Evolutionary conservation across 2,888 invertebrate species (phyloP).

Genomic region (Scaeva pyrastri): DNA sequence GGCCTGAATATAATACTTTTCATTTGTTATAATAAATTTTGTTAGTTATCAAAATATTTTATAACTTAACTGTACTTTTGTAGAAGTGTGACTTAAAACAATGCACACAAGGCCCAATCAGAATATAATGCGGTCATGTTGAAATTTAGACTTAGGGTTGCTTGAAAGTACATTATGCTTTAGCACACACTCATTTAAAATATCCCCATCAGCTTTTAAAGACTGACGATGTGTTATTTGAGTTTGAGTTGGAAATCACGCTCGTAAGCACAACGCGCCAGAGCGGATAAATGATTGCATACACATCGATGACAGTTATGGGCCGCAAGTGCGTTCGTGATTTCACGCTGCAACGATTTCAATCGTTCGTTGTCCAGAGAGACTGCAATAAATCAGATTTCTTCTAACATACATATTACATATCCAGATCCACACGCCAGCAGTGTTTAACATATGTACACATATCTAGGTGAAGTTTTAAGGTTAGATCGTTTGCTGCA

Average conservation of each 20-base stretch:
- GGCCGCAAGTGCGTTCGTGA: constrained; percentile 72
- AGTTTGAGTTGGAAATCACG: constrained; percentile 33
- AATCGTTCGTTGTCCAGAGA: constrained; percentile 34
- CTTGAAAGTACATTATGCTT: constrained; percentile 12
- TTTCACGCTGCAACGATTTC: constrained; percentile 63
- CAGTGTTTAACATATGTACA: not conserved
- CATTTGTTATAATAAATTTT: too few species aligned
- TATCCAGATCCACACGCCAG: not conserved
- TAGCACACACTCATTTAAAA: constrained; percentile 4
- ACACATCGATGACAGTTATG: constrained; percentile 66
- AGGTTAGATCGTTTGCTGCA: constrained; percentile 24
- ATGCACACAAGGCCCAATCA: not conserved
- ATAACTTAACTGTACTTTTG: too few species aligned
- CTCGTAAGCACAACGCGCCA: constrained; percentile 12
- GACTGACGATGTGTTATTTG: constrained; percentile 15
- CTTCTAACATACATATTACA: not conserved
- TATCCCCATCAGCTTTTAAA: not conserved
- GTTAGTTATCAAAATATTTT: too few species aligned
- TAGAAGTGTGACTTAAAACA: too few species aligned
- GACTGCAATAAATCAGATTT: constrained; percentile 67
- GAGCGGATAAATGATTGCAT: constrained; percentile 62
- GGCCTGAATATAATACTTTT: too few species aligned
- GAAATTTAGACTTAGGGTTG: not conserved
- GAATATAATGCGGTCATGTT: not conserved
- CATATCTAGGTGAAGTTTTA: constrained; percentile 17